Percentiles rank a stretch among this genome's conserved stretches.
phyloP scores from a whole-genome alignment of 1,140 invertebrate species.

The Lutraria rhynchaena region DNA sequence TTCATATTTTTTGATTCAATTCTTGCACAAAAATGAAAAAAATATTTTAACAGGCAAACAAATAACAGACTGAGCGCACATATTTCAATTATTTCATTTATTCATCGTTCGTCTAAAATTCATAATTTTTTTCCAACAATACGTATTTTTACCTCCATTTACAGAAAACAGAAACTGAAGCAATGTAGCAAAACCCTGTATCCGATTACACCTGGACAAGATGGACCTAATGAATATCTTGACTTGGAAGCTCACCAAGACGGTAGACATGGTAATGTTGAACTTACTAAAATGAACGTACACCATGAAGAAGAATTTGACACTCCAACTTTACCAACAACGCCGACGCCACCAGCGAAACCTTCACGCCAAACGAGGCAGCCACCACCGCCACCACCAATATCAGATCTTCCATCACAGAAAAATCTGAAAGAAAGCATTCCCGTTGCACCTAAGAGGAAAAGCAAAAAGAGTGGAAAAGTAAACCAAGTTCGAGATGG shows the following conservation, averaged over 20 bases:
- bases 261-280: not conserved
- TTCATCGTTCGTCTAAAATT: too few species aligned
- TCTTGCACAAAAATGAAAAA: too few species aligned
- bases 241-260: not conserved
- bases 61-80: too few species aligned
- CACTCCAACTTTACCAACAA: not conserved
- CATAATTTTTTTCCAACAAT: too few species aligned
- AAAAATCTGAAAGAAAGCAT: not conserved
- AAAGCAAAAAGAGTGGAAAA: not conserved
- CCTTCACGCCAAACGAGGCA: not conserved
- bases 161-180: not conserved
- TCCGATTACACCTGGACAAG: not conserved
- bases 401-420: not conserved
- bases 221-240: not conserved
- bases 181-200: conserved; percentile 1
- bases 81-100: too few species aligned
- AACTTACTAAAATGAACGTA: not conserved
- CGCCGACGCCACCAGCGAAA: not conserved
- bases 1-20: too few species aligned
- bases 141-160: too few species aligned
- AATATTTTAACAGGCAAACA: too few species aligned
- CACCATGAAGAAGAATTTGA: conserved; percentile 7
- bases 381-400: not conserved
- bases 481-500: not conserved
- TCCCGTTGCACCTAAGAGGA: not conserved